Evolutionary conservation across 2,797 vertebrate genomes (phyloP).

Genomic region (Echiichthys vipera): DNA sequence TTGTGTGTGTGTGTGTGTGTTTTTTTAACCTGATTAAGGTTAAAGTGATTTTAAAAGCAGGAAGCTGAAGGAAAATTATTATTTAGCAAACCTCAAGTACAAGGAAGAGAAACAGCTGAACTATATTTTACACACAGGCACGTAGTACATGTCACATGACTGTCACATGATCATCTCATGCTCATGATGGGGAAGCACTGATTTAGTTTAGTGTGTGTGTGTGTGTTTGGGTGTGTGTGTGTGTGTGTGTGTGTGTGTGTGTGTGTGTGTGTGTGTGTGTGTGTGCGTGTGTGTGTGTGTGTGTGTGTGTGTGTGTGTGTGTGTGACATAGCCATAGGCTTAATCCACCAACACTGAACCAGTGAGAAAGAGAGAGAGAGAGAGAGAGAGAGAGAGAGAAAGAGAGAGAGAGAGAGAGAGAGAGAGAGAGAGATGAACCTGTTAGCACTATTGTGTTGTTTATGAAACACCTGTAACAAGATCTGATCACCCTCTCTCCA

Average conservation of each 20-base stretch:
- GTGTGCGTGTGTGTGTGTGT: constrained; percentile 21
- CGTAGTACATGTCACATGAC: constrained; percentile 69
- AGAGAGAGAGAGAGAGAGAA: constrained; percentile 33
- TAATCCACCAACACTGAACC: constrained; percentile 54
- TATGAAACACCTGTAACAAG: constrained; percentile 83
- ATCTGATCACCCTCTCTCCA: constrained; percentile 68
- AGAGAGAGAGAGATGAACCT: constrained; percentile 46
- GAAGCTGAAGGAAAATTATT: constrained; percentile 11
- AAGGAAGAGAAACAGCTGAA: constrained; percentile 64
- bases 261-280: constrained; percentile 27
- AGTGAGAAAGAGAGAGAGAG: constrained; percentile 55
- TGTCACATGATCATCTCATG: constrained; percentile 73
- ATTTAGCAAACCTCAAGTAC: constrained; percentile 38
- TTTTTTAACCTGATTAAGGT: not conserved
- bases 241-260: constrained; percentile 10
- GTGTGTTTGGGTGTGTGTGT: constrained; percentile 25
- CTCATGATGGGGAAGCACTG: constrained; percentile 68
- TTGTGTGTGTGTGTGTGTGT: too few species aligned
- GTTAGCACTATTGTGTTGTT: constrained; percentile 80
- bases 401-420: constrained; percentile 13
- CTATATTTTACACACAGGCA: constrained; percentile 13
- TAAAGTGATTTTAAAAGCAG: constrained; percentile 2
- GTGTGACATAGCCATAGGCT: constrained; percentile 53
- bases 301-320: constrained; percentile 27
- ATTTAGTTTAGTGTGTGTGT: constrained; percentile 41